Percentiles rank a stretch among this genome's conserved stretches.
phyloP scores from a whole-genome alignment of 2,113 vertebrate genomes.

The Genyomyrus donnyi region DNA sequence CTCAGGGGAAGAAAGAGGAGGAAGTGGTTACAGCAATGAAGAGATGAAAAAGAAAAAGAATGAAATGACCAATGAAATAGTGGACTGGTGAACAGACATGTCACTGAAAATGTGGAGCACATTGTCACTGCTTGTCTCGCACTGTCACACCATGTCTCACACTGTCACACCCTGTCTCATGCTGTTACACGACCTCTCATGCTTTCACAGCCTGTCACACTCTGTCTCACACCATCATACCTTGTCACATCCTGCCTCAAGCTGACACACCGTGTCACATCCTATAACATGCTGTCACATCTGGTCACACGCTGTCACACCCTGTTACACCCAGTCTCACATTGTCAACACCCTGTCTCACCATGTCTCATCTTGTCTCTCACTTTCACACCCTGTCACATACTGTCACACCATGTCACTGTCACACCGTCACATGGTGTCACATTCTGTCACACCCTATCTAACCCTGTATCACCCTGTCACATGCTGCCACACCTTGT shows the following conservation, averaged over 20 bases:
- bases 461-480: not conserved
- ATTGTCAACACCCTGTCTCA: not conserved
- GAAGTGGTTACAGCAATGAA: not conserved
- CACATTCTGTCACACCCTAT: not conserved
- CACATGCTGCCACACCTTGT: not conserved
- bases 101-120: not conserved
- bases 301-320: not conserved
- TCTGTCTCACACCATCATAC: not conserved
- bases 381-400: not conserved
- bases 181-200: too few species aligned
- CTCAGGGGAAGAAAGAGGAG: not conserved
- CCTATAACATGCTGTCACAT: not conserved
- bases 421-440: not conserved
- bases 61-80: not conserved
- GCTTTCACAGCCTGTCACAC: not conserved
- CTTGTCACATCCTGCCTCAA: too few species aligned
- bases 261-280: too few species aligned
- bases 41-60: not conserved
- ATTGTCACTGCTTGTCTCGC: not conserved
- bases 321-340: too few species aligned
- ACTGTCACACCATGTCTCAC: not conserved
- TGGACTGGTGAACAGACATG: not conserved
- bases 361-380: not conserved
- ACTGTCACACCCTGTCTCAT: not conserved
- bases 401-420: not conserved